phyloP scores from a whole-genome alignment of 2,797 vertebrate genomes.

The Coendou prehensilis region DNA sequence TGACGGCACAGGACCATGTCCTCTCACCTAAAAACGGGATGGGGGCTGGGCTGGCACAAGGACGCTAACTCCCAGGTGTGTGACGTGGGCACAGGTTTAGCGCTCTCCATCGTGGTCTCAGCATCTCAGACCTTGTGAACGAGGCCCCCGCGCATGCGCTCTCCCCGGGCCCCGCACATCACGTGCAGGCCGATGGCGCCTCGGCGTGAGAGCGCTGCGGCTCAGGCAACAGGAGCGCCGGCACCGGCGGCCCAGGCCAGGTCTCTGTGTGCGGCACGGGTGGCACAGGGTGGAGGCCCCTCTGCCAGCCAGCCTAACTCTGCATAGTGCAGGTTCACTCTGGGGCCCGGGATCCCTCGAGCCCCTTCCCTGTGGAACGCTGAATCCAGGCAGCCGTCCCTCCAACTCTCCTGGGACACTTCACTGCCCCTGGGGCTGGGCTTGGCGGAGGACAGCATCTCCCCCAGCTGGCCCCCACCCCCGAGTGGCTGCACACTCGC shows the following conservation, averaged over 20 bases:
- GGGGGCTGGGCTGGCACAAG: fast-evolving
- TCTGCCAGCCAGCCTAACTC: not conserved
- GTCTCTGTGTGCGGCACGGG: not conserved
- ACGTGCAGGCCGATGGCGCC: not conserved
- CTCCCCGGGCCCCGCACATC: not conserved
- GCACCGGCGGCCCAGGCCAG: not conserved
- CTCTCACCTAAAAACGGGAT: not conserved
- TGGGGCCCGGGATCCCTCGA: too few relatives aligned
- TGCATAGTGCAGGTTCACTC: fast-evolving
- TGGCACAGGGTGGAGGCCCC: not conserved
- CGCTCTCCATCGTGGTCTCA: fast-evolving
- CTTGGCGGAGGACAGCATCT: not conserved
- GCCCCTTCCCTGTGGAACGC: not conserved
- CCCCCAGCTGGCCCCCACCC: not conserved
- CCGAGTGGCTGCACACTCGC: not conserved
- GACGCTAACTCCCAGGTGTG: not conserved
- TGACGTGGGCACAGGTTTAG: fast-evolving
- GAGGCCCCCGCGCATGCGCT: fast-evolving
- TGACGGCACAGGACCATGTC: fast-evolving
- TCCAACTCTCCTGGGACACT: not conserved
- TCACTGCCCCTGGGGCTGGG: not conserved
- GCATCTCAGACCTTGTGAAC: not conserved
- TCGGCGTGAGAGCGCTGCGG: not conserved
- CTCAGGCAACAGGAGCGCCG: too few relatives aligned
- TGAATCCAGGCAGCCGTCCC: not conserved